Evolutionary conservation across 2,888 invertebrate genomes (phyloP).

Genomic region (Eulithis prunata): DNA sequence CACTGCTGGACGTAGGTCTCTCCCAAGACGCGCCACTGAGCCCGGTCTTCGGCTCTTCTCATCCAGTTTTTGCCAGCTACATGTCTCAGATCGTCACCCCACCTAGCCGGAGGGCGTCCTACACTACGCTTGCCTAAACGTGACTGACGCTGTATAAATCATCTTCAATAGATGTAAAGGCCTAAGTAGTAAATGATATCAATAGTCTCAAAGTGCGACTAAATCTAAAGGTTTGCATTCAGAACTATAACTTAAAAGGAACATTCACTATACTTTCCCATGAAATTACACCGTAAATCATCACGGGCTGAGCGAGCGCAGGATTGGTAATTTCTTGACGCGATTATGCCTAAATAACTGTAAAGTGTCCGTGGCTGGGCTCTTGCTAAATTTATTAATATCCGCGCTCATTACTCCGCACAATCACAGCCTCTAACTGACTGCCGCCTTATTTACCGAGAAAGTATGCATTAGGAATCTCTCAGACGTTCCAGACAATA

Average conservation of each 20-base stretch:
- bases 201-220: neutral
- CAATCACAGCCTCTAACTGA: conserved; percentile 79
- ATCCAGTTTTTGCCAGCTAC: too few relatives aligned
- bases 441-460: conserved; percentile 80
- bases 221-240: neutral
- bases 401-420: conserved; percentile 66
- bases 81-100: too few relatives aligned
- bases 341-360: conserved; percentile 74
- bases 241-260: neutral
- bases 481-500: conserved; percentile 45
- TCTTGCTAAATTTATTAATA: conserved; percentile 69
- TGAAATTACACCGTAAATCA: conserved; percentile 26
- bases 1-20: too few relatives aligned
- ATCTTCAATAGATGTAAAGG: too few relatives aligned
- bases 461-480: conserved; percentile 50
- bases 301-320: conserved; percentile 5
- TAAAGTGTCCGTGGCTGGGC: conserved; percentile 61
- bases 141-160: too few relatives aligned
- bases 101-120: too few relatives aligned
- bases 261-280: conserved; percentile 13
- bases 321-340: conserved; percentile 45
- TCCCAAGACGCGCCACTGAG: too few relatives aligned
- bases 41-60: too few relatives aligned
- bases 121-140: too few relatives aligned
- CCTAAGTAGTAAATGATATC: too few relatives aligned